Base-by-base conservation (phyloP, 2,888 invertebrate species). In the Vanessa cardui region DNA sequence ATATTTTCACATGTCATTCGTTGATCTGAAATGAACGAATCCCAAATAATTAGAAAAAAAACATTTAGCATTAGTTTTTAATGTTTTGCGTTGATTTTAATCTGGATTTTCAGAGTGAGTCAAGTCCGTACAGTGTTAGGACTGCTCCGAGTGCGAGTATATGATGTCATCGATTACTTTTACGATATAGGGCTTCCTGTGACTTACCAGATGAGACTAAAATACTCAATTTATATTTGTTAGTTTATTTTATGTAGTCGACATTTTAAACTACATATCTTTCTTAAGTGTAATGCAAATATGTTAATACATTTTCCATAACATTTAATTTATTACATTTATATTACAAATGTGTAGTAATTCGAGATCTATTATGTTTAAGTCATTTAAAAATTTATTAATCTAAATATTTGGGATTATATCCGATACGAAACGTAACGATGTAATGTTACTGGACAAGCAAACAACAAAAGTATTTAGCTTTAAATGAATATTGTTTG, bases 1-100 rank as follows among this genome's bases (percentile, higher is more conserved):
- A 79, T 80, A 78, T 83, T 86, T 83, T 84, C 83, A 78, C 83
- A 78, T 86, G 78, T 78, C 77, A 82, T 76, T 77, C 81, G 78
- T 75, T 81, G 85, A 82, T 82, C 66, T 39, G 39, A 65, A 68
- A 54, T 52, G 44, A 26, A 46, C 39, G 46, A 26, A 12, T 60
- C 56, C 68, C 62, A 62, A 69, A 66, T 71, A 66, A 56, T 68
- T 66, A 47, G 59, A 66, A 60, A n/a, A 33, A 6, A 50, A 3
- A 39, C 12, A 39, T 39, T 39, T 12, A 39, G 39, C 12, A 39
- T 39, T 12, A 12, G 3, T n/a, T 16, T n/a, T 3, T 4, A n/a
- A 47, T 47, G 8, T 16, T 4, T 47, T 47, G 16, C 5, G 5
- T 26, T 26, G 26, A 26, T 26, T 26, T 47, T 2, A 47, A 7